phyloP scores from a whole-genome alignment of 2,113 vertebrate genomes.

The Cisticola juncidis region DNA sequence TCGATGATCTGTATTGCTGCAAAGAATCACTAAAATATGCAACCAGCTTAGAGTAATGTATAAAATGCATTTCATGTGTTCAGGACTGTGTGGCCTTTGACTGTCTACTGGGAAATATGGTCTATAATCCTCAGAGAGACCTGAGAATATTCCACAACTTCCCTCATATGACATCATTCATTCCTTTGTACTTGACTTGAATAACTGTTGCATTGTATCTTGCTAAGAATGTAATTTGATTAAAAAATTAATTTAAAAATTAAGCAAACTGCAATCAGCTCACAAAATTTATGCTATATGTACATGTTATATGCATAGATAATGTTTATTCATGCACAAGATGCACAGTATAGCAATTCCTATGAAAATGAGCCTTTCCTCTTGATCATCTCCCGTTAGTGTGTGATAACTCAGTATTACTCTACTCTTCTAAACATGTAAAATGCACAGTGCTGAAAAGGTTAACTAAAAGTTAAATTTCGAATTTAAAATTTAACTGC shows the following conservation, averaged over 20 bases:
- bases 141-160: background rate
- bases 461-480: no score
- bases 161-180: background rate
- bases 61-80: background rate
- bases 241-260: background rate
- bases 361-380: background rate
- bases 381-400: background rate
- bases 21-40: background rate
- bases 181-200: background rate
- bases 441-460: background rate
- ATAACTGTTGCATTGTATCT: background rate
- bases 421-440: fast-evolving
- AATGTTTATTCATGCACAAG: background rate
- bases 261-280: background rate
- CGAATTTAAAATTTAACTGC: no score
- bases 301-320: background rate
- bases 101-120: background rate
- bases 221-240: background rate
- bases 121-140: background rate
- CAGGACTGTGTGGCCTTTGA: background rate
- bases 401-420: background rate
- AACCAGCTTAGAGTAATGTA: background rate
- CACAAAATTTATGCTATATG: background rate
- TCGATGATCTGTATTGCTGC: background rate
- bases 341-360: background rate